These are phyloP conservation scores for Parotia lawesii DNA, from an alignment of 2,113 vertebrate species.

Conservation along the genomic window DNA sequence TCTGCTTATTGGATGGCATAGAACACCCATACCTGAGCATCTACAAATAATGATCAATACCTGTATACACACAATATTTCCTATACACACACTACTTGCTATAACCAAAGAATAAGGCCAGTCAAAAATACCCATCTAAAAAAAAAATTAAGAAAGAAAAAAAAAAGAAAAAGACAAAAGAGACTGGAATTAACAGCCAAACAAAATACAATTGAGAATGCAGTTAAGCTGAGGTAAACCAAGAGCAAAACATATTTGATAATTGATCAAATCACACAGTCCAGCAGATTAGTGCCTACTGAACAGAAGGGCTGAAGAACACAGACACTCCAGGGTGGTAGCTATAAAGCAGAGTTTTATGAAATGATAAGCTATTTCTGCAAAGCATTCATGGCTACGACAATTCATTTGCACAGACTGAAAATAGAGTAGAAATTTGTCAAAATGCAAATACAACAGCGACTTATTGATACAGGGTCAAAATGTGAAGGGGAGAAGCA, in stretches of 20 bases:
- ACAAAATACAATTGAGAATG: not conserved
- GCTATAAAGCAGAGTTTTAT: conserved; percentile 17
- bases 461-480: not conserved
- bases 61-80: fast-evolving
- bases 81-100: not conserved
- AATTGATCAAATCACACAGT: not conserved
- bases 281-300: not conserved
- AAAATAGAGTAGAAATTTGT: not conserved
- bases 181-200: not conserved
- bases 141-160: not conserved
- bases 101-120: not conserved
- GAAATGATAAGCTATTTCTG: conserved; percentile 15
- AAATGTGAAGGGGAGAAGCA: not conserved
- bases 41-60: not conserved
- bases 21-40: not conserved
- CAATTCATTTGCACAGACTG: not conserved
- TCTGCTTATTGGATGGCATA: not conserved
- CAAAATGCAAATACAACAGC: not conserved
- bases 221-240: not conserved
- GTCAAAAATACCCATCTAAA: not conserved
- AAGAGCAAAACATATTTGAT: not conserved
- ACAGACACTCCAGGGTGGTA: not conserved
- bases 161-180: fast-evolving
- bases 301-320: conserved; percentile 19
- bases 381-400: not conserved